A percentile compares a stretch with the other conserved stretches of the same genome.
phyloP scores from a whole-genome alignment of 2,113 vertebrate species.

The Corynorhinus townsendii region DNA sequence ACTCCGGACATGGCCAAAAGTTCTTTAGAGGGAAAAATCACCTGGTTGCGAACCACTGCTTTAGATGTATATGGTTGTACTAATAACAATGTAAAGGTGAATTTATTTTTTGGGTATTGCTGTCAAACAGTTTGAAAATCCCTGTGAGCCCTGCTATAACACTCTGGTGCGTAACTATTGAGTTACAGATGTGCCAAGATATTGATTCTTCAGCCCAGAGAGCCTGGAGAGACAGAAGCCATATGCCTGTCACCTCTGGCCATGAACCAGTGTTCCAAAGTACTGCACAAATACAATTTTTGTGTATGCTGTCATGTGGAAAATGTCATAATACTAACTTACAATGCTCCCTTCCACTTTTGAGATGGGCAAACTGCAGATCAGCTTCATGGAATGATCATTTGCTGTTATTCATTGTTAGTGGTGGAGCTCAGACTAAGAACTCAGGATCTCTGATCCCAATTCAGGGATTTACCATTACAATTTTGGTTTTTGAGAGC shows the following conservation, averaged over 20 bases:
- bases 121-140: background rate
- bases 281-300: background rate
- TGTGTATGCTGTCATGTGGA: background rate
- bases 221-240: background rate
- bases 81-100: background rate
- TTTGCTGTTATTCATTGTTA: background rate
- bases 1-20: background rate
- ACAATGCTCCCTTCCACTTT: background rate
- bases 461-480: background rate
- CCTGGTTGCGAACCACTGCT: background rate
- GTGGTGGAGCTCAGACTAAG: background rate
- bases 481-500: background rate
- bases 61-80: background rate
- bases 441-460: background rate
- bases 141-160: background rate
- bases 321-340: background rate
- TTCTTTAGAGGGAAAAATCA: background rate
- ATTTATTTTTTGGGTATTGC: background rate
- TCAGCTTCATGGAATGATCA: background rate
- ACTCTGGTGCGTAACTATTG: background rate
- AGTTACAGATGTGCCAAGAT: background rate
- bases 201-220: background rate
- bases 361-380: background rate
- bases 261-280: background rate
- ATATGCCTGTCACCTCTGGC: background rate